phyloP scores from a whole-genome alignment of 2,113 vertebrate species.

The Microtus oregoni region DNA sequence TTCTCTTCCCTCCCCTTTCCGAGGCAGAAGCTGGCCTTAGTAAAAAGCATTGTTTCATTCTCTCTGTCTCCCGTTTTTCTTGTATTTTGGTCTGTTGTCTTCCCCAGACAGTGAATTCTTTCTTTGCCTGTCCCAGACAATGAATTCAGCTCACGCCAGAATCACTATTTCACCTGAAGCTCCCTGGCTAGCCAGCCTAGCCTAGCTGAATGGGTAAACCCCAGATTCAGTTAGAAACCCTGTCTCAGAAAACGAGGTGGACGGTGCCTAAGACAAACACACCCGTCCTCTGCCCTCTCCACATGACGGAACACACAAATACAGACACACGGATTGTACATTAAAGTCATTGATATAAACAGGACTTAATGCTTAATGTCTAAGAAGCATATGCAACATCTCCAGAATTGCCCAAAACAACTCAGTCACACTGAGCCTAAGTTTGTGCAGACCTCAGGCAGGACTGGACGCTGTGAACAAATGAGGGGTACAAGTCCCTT shows the following conservation, averaged over 20 bases:
- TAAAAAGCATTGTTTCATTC: neutral
- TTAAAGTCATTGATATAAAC: neutral
- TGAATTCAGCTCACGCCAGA: neutral
- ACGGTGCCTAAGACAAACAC: neutral
- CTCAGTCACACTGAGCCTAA: too few relatives aligned
- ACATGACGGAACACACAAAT: neutral
- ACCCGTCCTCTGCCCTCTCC: neutral
- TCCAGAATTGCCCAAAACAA: neutral
- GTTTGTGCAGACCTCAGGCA: neutral
- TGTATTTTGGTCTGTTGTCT: neutral
- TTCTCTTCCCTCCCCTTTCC: neutral
- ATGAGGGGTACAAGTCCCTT: neutral
- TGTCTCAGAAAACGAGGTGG: neutral
- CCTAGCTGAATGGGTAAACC: neutral
- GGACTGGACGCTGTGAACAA: neutral
- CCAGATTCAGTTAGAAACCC: neutral
- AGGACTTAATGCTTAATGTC: neutral
- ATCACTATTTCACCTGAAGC: neutral
- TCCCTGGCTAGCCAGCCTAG: neutral
- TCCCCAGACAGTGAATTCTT: neutral
- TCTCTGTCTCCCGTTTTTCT: neutral
- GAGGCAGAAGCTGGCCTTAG: neutral
- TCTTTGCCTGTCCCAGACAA: neutral
- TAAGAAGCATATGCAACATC: neutral
- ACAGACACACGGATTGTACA: neutral